Evolutionary conservation across 2,888 invertebrate species (phyloP).

Genomic region (Eristalis tenax): DNA sequence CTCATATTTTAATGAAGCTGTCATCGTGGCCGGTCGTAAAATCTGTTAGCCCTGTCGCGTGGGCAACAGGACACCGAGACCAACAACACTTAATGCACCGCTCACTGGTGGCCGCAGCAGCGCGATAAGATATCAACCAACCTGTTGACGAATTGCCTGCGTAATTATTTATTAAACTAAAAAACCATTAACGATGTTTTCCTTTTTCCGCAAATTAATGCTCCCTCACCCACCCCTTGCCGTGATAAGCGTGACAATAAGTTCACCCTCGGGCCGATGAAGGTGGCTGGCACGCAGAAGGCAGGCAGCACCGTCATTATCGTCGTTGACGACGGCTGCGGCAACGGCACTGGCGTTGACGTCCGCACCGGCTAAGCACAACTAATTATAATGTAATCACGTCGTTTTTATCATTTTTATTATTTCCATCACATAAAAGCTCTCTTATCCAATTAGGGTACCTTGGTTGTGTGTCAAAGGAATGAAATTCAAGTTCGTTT

Average conservation of each 20-base stretch:
- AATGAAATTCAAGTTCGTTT: slow-evolving; percentile 29
- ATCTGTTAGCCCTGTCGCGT: not conserved
- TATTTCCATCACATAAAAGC: slow-evolving; percentile 30
- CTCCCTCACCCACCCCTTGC: not conserved
- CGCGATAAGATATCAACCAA: not conserved
- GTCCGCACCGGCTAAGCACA: not conserved
- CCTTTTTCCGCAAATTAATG: slow-evolving; percentile 8
- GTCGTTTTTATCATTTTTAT: slow-evolving; percentile 31
- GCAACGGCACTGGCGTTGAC: not conserved
- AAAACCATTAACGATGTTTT: slow-evolving; percentile 9
- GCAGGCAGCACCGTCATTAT: not conserved
- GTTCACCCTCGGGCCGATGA: not conserved
- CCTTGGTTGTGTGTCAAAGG: slow-evolving; percentile 29
- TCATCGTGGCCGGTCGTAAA: not conserved
- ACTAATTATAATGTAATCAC: slow-evolving; percentile 55
- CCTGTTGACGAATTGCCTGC: not conserved
- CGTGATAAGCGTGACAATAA: not conserved
- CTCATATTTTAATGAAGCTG: not conserved
- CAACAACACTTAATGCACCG: not conserved
- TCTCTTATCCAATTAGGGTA: slow-evolving; percentile 48
- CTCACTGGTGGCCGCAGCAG: not conserved
- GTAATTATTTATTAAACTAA: slow-evolving; percentile 7
- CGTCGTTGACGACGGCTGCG: not conserved
- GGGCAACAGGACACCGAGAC: not conserved
- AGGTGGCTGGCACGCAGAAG: not conserved